Base-by-base conservation (phyloP, 2,797 vertebrate species). In the Rhinatrema bivittatum region DNA sequence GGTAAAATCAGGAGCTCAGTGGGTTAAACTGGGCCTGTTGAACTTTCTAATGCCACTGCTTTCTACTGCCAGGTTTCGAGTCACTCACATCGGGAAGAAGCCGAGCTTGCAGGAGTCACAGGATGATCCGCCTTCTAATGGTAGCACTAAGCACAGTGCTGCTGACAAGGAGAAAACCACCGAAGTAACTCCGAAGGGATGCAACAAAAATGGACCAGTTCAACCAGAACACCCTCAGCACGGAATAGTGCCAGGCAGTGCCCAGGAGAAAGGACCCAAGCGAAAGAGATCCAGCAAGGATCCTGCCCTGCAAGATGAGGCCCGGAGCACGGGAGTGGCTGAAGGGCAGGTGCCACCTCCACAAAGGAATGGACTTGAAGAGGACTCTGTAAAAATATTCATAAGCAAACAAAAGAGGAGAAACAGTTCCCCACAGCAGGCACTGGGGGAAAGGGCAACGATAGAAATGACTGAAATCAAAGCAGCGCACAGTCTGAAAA, bases 61-160 rank as follows among this genome's bases (percentile, higher is more conserved):
- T 20, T 10, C 3, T n/a, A n/a, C 0, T 30, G 11, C 16, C 47
- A 95, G 94, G 65, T 97, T 97, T 53, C 80, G 86, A 13, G 94
- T 97, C 45, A 97, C 83, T 2, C 93, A 95, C 61, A 90, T 82
- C 3, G 91, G 87, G 44, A 96, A 92, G 66, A 91, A 88, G 32
- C 47, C 68, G 18, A 39, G 66, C 18, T 60, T 60, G 5, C 84
- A 79, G 0, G 91, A 84, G 24, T 74, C 62, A 28, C 77, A 64
- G 57, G 58, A 74, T 6, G 33, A 74, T 9, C 20, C 63, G 51
- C 51, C 78, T 87, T 36, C 80, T 24, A 29, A 82, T 9, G 65
- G 78, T 73, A 87, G 74, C 69, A 78, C 59, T 40, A 86, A 87
- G 16, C 70, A 45, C 2, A 62, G 70, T 25, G 61, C 76, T 3